Conservation (phyloP, 2,888 invertebrate species). For the Dimorphilus gyrociliatus region DNA sequence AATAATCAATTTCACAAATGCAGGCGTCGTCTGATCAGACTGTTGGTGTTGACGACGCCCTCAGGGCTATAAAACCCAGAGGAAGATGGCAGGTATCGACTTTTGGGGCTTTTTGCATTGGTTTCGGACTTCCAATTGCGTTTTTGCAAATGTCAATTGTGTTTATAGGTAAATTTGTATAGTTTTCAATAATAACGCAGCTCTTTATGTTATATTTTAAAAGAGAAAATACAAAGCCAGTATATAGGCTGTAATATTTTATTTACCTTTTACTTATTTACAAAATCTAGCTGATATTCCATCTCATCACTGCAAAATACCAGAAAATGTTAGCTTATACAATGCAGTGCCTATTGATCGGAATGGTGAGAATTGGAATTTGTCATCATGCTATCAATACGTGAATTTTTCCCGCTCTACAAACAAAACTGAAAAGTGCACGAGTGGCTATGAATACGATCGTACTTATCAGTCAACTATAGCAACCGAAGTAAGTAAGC, state of each 20-base stretch:
- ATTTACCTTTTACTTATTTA: no score
- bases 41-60: no score
- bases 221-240: no score
- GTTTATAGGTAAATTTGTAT: constrained; percentile 3
- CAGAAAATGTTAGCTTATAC: constrained; percentile 2
- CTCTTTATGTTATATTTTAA: background rate
- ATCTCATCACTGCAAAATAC: constrained; percentile 2
- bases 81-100: constrained; percentile 2
- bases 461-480: constrained; percentile 5
- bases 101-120: constrained; percentile 1
- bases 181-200: background rate
- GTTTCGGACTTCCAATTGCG: constrained; percentile 3
- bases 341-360: constrained; percentile 2
- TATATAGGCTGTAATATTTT: no score
- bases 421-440: constrained; percentile 3
- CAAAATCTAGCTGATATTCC: constrained; percentile 3
- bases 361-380: background rate
- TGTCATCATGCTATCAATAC: background rate
- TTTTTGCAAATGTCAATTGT: constrained; percentile 3
- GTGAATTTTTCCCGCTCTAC: background rate
- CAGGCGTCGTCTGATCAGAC: no score
- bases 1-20: no score
- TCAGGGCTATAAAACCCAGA: no score
- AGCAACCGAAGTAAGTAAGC: constrained; percentile 5
- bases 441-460: constrained; percentile 6